A percentile compares a stretch with the other conserved stretches of the same genome.
These are phyloP conservation scores for Prionchulus punctatus DNA, from an alignment of 2,888 invertebrate species.

Conservation along the genomic window DNA sequence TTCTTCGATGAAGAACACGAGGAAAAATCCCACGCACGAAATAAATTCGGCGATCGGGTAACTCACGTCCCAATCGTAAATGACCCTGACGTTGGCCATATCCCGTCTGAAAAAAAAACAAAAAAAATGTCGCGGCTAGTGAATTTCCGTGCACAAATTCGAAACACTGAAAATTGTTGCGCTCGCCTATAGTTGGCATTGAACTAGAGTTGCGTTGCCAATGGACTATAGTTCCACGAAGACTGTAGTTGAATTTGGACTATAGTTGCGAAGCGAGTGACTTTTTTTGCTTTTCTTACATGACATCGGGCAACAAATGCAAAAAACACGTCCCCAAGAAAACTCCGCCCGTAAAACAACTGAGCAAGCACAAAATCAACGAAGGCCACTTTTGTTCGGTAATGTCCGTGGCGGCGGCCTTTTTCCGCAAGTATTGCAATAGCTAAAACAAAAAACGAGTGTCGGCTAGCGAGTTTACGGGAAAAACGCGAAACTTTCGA, in stretches of 20 bases:
- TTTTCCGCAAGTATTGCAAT: conserved; percentile 21
- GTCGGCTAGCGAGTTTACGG: no score
- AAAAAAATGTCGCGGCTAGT: background rate
- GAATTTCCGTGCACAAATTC: background rate
- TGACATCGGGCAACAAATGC: conserved; percentile 43
- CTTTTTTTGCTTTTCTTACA: conserved; percentile 13
- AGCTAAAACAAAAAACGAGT: conserved; percentile 18
- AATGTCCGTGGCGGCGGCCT: conserved; percentile 19
- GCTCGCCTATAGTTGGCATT: no score
- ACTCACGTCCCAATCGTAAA: conserved; percentile 14
- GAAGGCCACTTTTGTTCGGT: conserved; percentile 20
- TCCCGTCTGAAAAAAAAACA: conserved; percentile 17
- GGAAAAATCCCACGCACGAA: conserved; percentile 27
- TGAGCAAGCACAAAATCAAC: conserved; percentile 34
- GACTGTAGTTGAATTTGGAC: no score
- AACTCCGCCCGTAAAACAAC: conserved; percentile 45
- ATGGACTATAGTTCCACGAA: no score
- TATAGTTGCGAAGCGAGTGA: no score
- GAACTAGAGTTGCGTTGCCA: background rate
- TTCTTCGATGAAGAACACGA: conserved; percentile 29
- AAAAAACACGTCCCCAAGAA: conserved; percentile 44
- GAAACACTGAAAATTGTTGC: background rate
- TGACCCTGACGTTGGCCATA: conserved; percentile 14
- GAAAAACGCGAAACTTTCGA: background rate
- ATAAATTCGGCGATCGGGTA: conserved; percentile 29